phyloP scores from a whole-genome alignment of 2,888 invertebrate genomes.

The Chymomyza procnemis region DNA sequence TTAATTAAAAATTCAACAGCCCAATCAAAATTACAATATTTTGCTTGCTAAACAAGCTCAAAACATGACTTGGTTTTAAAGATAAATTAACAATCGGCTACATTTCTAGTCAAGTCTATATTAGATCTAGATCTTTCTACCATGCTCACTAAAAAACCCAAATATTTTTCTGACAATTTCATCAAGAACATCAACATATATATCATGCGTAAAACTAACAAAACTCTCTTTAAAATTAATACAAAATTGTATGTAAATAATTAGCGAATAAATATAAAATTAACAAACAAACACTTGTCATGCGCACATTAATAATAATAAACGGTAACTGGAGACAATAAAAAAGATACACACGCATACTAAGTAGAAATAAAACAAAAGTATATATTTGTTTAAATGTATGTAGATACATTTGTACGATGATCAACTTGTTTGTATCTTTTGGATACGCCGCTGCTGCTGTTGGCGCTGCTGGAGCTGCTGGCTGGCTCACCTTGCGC shows the following conservation, averaged over 20 bases:
- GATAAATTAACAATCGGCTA: too few relatives aligned
- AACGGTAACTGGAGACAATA: conserved; percentile 1
- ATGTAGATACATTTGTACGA: conserved; percentile 32
- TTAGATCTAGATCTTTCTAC: too few relatives aligned
- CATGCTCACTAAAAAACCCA: too few relatives aligned
- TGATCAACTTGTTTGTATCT: conserved; percentile 35
- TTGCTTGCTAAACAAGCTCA: too few relatives aligned
- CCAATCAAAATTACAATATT: too few relatives aligned
- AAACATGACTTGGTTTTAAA: too few relatives aligned
- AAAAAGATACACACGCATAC: conserved; percentile 4
- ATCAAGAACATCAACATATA: background rate
- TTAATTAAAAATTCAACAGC: too few relatives aligned
- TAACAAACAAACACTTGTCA: conserved; percentile 38
- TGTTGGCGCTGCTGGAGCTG: conserved; percentile 9
- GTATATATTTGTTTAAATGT: conserved; percentile 20
- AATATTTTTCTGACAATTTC: too few relatives aligned
- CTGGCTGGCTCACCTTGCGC: conserved; percentile 29
- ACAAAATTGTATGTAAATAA: background rate
- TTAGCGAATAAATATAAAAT: conserved; percentile 21
- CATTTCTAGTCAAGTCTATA: too few relatives aligned
- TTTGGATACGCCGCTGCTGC: background rate
- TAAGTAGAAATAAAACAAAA: conserved; percentile 35
- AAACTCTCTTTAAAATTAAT: background rate
- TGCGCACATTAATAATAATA: conserved; percentile 4
- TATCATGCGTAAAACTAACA: background rate